Evolutionary conservation across 2,113 vertebrate species (phyloP).

Genomic region (Catagonus wagneri): DNA sequence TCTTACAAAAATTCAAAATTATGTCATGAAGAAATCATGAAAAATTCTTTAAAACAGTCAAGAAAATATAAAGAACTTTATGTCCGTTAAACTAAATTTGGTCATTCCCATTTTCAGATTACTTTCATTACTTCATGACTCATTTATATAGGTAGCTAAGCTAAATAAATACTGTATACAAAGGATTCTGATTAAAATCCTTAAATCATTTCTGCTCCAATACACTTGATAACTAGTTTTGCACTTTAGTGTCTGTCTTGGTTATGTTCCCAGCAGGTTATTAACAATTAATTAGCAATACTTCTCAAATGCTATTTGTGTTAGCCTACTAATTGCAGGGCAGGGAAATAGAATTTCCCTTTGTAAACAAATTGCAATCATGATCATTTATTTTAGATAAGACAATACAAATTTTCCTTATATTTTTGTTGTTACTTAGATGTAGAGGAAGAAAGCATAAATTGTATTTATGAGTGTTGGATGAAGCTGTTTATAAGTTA

Average conservation of each 20-base stretch:
- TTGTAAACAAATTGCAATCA: slow-evolving; percentile 83
- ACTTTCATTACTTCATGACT: slow-evolving; percentile 63
- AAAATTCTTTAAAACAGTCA: slow-evolving; percentile 6
- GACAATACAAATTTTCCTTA: slow-evolving; percentile 48
- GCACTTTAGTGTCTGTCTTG: slow-evolving; percentile 84
- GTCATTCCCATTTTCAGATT: slow-evolving; percentile 19
- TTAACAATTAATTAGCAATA: slow-evolving; percentile 91
- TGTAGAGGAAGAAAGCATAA: slow-evolving; percentile 65
- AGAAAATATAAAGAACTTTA: background rate
- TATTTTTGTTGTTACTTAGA: slow-evolving; percentile 74
- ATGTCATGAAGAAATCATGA: background rate
- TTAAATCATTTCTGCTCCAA: slow-evolving; percentile 87
- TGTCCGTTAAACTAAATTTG: background rate
- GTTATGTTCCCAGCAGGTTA: slow-evolving; percentile 89
- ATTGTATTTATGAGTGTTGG: slow-evolving; percentile 53
- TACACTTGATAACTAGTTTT: slow-evolving; percentile 85
- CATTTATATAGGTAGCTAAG: slow-evolving; percentile 58
- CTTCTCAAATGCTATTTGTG: slow-evolving; percentile 78
- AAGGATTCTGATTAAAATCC: slow-evolving; percentile 86
- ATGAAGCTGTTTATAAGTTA: slow-evolving; percentile 54
- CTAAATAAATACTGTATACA: slow-evolving; percentile 67
- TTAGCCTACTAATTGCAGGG: slow-evolving; percentile 82
- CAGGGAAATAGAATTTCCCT: slow-evolving; percentile 75
- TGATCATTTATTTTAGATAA: slow-evolving; percentile 79
- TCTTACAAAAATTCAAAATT: background rate